Base-by-base conservation (phyloP, 2,888 invertebrate species). In the Nemurella pictetii region DNA sequence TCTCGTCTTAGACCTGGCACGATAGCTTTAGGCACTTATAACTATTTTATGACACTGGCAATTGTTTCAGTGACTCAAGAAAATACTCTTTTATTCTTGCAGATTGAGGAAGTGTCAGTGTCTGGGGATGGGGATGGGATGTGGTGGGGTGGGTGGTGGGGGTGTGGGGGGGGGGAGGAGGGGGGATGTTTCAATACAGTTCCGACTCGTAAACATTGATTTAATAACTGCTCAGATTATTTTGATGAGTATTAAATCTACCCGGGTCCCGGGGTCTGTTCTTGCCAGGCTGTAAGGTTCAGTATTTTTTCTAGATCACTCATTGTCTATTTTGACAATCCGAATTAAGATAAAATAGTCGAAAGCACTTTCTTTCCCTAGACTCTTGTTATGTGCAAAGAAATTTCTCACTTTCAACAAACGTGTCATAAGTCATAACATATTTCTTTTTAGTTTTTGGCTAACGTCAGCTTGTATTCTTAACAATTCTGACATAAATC, bases 371-470 rank as follows among this genome's bases (percentile, higher is more conserved):
- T 30, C 80, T 80, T 80, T 35, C 80, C 80, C 80, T 36, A 80
- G 80, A 30, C 32, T n/a, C 80, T 80, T 80, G 80, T 80, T 80
- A 80, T 80, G 80, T 80, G 80, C 30, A 26, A 80, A 35, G 36
- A 35, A 35, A 80, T 35, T 80, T 80, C 80, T 80, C 80, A 80
- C 80, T 25, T 80, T 80, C 80, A 80, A 80, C 30, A 80, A 80
- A 80, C 80, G 80, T 80, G 80, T 80, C 80, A 80, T 78, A 55
- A 55, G 55, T 78, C 29, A 30, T 35, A 80, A 80, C 35, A 80
- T 36, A 80, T 80, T 80, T 80, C 80, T 80, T 35, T 80, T 35
- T 25, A 5, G 32, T 35, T 80, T 80, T 80, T 35, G 32, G 80
- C 80, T 35, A 35, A 80, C 80, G 80, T 80, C 80, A 80, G 80